These are phyloP conservation scores for Takifugu rubripes DNA, from an alignment of 2,797 vertebrate genomes.

Conservation along the genomic window DNA sequence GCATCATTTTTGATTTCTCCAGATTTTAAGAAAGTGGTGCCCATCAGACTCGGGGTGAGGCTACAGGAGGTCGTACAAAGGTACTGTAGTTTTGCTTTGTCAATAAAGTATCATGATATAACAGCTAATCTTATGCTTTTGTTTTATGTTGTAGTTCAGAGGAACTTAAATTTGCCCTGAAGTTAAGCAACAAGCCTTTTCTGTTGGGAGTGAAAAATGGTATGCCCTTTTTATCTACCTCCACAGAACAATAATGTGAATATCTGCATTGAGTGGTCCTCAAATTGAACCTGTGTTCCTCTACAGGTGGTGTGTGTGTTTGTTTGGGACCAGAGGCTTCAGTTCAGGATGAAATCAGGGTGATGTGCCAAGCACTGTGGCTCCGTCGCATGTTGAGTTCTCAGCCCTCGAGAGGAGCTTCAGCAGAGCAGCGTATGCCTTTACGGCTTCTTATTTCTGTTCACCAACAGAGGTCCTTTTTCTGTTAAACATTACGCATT, in stretches of 20 bases:
- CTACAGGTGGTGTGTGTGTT: slow-evolving; percentile 64
- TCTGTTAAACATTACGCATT: no score
- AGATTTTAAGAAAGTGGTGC: slow-evolving; percentile 62
- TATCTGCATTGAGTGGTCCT: neutral
- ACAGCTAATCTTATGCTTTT: slow-evolving; percentile 2
- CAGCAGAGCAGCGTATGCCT: slow-evolving; percentile 50
- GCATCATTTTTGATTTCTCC: slow-evolving; percentile 10
- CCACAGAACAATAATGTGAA: neutral
- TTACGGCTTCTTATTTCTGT: neutral
- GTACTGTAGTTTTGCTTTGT: slow-evolving; percentile 39
- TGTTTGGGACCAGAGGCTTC: slow-evolving; percentile 67
- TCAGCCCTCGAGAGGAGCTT: slow-evolving; percentile 16
- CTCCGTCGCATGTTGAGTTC: slow-evolving; percentile 44
- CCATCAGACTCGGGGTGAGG: slow-evolving; percentile 70
- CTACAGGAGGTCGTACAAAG: slow-evolving; percentile 67
- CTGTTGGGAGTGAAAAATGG: slow-evolving; percentile 70
- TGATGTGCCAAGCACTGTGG: slow-evolving; percentile 70
- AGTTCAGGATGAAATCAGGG: slow-evolving; percentile 68
- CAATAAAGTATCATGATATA: neutral
- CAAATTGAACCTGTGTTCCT: neutral
- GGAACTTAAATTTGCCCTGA: slow-evolving; percentile 66
- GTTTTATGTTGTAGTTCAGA: slow-evolving; percentile 54
- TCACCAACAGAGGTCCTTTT: neutral
- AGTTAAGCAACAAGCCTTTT: slow-evolving; percentile 61
- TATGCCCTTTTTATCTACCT: slow-evolving; percentile 21